Conservation (phyloP, 1,140 invertebrate genomes). For the Drosophila novamexicana region DNA sequence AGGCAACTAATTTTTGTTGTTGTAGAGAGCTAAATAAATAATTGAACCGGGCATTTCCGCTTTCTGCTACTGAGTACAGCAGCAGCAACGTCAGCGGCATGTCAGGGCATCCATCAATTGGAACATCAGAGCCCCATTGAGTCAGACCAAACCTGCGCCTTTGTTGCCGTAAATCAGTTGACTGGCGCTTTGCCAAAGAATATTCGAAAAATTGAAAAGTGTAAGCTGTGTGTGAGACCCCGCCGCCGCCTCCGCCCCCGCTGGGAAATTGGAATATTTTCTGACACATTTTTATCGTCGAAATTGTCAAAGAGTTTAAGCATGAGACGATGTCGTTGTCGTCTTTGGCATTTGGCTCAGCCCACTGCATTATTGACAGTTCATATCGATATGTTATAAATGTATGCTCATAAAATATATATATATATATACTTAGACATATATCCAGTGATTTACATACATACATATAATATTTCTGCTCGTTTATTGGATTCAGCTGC, state of each 20-base stretch:
- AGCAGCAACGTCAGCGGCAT: slow-evolving; percentile 6
- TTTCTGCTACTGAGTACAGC: slow-evolving; percentile 3
- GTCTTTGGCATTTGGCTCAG: slow-evolving; percentile 30
- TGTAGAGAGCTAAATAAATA: slow-evolving; percentile 61
- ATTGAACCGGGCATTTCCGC: slow-evolving; percentile 73
- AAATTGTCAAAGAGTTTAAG: slow-evolving; percentile 81
- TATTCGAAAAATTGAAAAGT: slow-evolving; percentile 77
- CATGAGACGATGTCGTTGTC: slow-evolving; percentile 35
- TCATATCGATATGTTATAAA: slow-evolving; percentile 44
- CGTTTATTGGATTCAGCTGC: slow-evolving; percentile 8
- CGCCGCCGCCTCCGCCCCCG: background rate
- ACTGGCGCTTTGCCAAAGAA: slow-evolving; percentile 67
- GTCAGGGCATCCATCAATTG: slow-evolving; percentile 40
- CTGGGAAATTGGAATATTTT: slow-evolving; percentile 60
- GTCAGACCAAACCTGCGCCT: slow-evolving; percentile 39
- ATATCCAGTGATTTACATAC: slow-evolving; percentile 8
- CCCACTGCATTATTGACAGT: slow-evolving; percentile 63
- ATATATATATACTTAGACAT: slow-evolving; percentile 7
- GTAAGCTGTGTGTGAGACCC: slow-evolving; percentile 30
- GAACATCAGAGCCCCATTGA: slow-evolving; percentile 51
- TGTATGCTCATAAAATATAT: slow-evolving; percentile 1
- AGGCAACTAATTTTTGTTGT: slow-evolving; percentile 57
- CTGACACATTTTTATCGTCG: slow-evolving; percentile 76
- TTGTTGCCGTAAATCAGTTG: slow-evolving; percentile 67
- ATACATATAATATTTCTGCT: slow-evolving; percentile 10